Evolutionary conservation across 2,888 invertebrate species (phyloP), one percentile per base, ranked within the genome.

Genomic region (Neuroscelio doddi): DNA sequence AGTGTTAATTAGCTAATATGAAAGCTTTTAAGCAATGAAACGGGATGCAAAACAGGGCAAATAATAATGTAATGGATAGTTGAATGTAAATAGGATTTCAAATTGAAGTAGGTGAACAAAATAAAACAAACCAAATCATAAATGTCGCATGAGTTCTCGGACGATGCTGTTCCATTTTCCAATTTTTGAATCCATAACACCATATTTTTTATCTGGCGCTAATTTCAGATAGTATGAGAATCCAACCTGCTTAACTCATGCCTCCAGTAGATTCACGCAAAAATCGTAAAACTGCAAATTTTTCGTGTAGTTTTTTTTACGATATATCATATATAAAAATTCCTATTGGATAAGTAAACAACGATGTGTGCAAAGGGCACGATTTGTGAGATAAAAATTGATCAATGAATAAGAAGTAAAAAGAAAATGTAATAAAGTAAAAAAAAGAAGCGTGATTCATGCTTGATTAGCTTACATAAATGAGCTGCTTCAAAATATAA

Each of bases 211-310:
- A 82, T 92, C 92, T 1, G 91, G 91, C 24, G 91, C 91, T 68
- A 91, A 85, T 76, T 91, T 90, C 75, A 92, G 82, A 58, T 90
- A 88, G 81, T 91, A 92, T 73, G 90, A 89, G 83, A 92, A 92
- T 42, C 91, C 91, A 29, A 91, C 88, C 77, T 90, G 87, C 68
- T 87, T 87, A 1, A 91, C 89, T 71, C 92, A 88, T 57, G 87
- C 86, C 76, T 91, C 89, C 73, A 92, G 86, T 39, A 93, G 87
- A 81, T 93, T 93, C 67, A 93, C 90, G 85, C 93, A 93, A 85
- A 92, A 93, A 47, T 93, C 93, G 83, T 90, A 92, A 85, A 92
- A 93, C 58, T 92, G 87, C 69, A 88, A 88, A 80, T 93, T 93
- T 39, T 91, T 92, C 8, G 90, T 90, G 82, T 88, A 89, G 80